phyloP scores from a whole-genome alignment of 2,888 invertebrate species.

The Molorchus minor region DNA sequence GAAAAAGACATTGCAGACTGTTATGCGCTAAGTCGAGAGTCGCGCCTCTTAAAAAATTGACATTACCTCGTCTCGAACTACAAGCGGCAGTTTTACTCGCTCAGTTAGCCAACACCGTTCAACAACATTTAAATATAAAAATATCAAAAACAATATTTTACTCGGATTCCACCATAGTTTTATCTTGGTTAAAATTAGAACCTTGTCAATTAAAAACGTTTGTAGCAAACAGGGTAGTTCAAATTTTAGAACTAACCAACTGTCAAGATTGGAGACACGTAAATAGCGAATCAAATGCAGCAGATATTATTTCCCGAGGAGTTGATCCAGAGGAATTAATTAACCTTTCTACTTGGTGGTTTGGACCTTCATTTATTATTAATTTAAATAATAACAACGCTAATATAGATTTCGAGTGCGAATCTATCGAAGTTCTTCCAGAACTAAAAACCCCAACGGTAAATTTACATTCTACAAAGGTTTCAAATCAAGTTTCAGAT shows the following conservation, averaged over 20 bases:
- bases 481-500: background rate
- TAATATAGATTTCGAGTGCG: background rate
- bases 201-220: slow-evolving; percentile 27
- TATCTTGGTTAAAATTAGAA: slow-evolving; percentile 28
- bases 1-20: background rate
- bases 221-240: slow-evolving; percentile 19
- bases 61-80: slow-evolving; percentile 32
- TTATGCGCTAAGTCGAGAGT: slow-evolving; percentile 25
- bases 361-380: slow-evolving; percentile 11
- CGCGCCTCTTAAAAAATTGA: slow-evolving; percentile 31
- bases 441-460: background rate
- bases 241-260: slow-evolving; percentile 6
- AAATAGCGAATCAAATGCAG: slow-evolving; percentile 2
- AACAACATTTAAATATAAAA: slow-evolving; percentile 6
- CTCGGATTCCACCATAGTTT: slow-evolving; percentile 32
- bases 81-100: slow-evolving; percentile 25
- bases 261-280: background rate
- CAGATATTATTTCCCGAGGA: slow-evolving; percentile 16
- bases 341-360: slow-evolving; percentile 7
- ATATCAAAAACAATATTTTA: slow-evolving; percentile 8
- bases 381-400: background rate
- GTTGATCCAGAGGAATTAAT: background rate
- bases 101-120: slow-evolving; percentile 24
- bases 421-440: background rate
- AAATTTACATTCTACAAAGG: background rate